Percentiles rank a stretch among this genome's conserved stretches.
Evolutionary conservation across 2,113 vertebrate species (phyloP).

Genomic region (Camarhynchus parvulus): DNA sequence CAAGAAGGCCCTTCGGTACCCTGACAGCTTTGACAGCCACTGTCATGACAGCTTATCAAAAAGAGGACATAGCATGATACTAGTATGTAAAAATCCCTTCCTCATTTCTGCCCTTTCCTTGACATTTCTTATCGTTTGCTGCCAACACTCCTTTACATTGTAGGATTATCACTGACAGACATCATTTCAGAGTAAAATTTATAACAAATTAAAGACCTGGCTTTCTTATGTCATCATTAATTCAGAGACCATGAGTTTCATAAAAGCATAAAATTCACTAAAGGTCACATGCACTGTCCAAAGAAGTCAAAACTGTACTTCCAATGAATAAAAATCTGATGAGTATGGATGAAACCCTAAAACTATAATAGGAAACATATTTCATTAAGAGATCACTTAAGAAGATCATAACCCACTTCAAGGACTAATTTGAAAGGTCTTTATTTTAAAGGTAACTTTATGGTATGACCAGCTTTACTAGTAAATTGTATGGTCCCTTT

Average conservation of each 20-base stretch:
- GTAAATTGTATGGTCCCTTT: not conserved
- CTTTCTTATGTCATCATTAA: slow-evolving; percentile 12
- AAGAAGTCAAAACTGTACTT: not conserved
- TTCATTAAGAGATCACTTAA: not conserved
- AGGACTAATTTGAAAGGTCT: not conserved
- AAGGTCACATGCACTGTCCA: not conserved
- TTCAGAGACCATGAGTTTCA: not conserved
- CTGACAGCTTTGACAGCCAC: slow-evolving; percentile 61
- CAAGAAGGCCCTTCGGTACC: slow-evolving; percentile 13
- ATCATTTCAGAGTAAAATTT: slow-evolving; percentile 2
- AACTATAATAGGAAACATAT: not conserved
- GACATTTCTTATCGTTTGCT: slow-evolving; percentile 25
- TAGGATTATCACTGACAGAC: not conserved
- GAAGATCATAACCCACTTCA: not conserved
- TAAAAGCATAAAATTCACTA: not conserved
- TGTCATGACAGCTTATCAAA: slow-evolving; percentile 61
- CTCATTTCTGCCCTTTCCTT: slow-evolving; percentile 6
- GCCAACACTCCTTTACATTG: slow-evolving; percentile 9
- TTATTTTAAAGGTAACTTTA: not conserved
- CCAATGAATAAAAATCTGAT: not conserved
- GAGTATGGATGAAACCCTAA: not conserved
- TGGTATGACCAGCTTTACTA: not conserved
- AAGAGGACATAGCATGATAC: slow-evolving; percentile 26
- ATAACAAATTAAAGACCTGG: slow-evolving; percentile 14
- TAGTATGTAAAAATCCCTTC: slow-evolving; percentile 30